These are phyloP conservation scores for Archips crataeganus DNA, from an alignment of 2,888 invertebrate species.

Conservation along the genomic window DNA sequence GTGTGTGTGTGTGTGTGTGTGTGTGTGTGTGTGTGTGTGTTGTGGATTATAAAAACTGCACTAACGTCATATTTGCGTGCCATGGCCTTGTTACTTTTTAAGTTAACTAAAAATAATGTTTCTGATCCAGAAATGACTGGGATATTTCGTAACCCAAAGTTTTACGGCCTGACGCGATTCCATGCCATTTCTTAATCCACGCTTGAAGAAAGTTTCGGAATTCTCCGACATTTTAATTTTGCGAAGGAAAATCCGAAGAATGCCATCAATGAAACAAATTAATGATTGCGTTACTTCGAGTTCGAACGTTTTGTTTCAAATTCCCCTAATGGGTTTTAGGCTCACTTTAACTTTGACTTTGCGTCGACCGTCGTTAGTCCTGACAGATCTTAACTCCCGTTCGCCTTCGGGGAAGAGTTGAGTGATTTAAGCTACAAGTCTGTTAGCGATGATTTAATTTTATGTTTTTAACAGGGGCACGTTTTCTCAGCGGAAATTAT, in stretches of 20 bases:
- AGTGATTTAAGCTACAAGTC: neutral
- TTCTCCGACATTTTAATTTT: conserved; percentile 30
- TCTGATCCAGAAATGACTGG: too few relatives aligned
- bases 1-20: too few relatives aligned
- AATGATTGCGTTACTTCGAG: conserved; percentile 28
- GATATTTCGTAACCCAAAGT: too few relatives aligned
- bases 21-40: too few relatives aligned
- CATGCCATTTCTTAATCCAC: neutral
- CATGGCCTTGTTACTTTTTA: too few relatives aligned
- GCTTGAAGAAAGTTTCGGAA: neutral
- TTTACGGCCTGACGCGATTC: neutral
- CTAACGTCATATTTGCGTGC: too few relatives aligned
- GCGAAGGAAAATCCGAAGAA: conserved; percentile 25
- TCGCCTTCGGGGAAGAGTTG: neutral
- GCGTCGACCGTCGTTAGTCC: conserved; percentile 11
- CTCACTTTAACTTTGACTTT: conserved; percentile 16
- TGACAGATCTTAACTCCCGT: conserved; percentile 2
- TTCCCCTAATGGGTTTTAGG: conserved; percentile 31
- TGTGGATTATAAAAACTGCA: too few relatives aligned
- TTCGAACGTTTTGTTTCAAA: conserved; percentile 21
- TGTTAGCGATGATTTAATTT: neutral
- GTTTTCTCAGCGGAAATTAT: too few relatives aligned
- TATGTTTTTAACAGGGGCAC: too few relatives aligned
- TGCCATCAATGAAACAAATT: conserved; percentile 35
- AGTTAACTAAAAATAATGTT: too few relatives aligned